Percentiles rank a stretch among this genome's conserved stretches.
Conservation (phyloP, 2,113 vertebrate genomes). For the Lagopus muta region DNA sequence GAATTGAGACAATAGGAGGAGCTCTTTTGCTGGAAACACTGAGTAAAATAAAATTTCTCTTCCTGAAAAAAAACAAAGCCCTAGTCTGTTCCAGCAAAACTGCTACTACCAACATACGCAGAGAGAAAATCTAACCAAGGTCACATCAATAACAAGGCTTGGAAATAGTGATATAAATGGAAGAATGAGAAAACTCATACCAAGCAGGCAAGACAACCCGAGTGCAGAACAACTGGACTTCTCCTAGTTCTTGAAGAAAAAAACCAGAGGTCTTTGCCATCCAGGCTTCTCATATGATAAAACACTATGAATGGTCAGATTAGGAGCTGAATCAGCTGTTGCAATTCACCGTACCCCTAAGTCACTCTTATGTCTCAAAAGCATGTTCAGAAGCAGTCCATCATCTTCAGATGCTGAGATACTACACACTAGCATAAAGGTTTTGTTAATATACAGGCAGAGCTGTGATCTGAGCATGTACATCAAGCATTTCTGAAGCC, state of each 20-base stretch:
- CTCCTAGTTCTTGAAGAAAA: background rate
- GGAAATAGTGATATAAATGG: background rate
- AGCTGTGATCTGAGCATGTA: background rate
- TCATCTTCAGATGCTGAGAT: background rate
- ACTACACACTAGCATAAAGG: background rate
- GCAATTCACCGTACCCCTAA: background rate
- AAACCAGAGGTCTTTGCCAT: background rate
- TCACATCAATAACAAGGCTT: background rate
- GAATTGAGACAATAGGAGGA: slow-evolving; percentile 12
- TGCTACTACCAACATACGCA: background rate
- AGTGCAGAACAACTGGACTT: background rate
- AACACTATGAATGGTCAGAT: background rate
- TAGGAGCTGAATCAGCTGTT: background rate
- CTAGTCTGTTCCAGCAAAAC: background rate
- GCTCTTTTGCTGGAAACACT: slow-evolving; percentile 8
- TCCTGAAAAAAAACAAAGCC: background rate
- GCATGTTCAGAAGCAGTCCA: background rate
- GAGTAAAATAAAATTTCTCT: background rate
- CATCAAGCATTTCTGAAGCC: background rate
- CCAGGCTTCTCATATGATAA: background rate
- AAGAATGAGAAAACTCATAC: background rate
- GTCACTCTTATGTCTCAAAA: background rate
- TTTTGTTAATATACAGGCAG: background rate
- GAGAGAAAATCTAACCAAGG: background rate
- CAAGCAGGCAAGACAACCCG: background rate